Conservation (phyloP, 2,113 vertebrate genomes). For the Tapirus terrestris region DNA sequence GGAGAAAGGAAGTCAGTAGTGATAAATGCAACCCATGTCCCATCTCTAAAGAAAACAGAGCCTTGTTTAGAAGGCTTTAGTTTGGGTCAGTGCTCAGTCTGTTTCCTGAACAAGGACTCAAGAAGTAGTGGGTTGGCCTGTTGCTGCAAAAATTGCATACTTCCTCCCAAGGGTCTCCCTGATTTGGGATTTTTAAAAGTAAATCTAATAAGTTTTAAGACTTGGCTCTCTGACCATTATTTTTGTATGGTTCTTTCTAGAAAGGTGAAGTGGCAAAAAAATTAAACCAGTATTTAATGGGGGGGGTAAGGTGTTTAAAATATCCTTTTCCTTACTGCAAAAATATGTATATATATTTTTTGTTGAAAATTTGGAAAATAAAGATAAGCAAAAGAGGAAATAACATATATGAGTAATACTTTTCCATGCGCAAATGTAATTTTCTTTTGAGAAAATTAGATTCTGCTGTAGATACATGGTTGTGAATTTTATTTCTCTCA, state of each 20-base stretch:
- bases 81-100: not conserved
- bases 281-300: not conserved
- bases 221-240: not conserved
- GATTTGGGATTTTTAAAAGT: not conserved
- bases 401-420: not conserved
- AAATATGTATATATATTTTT: not conserved
- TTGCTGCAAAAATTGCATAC: not conserved
- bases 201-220: not conserved
- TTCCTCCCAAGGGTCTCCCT: not conserved
- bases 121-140: not conserved
- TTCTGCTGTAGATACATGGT: not conserved
- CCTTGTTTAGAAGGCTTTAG: not conserved
- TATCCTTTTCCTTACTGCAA: not conserved
- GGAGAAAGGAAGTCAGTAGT: not conserved
- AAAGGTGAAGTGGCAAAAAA: not conserved
- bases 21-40: not conserved
- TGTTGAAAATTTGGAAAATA: not conserved
- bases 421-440: not conserved
- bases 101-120: conserved; percentile 26
- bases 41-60: not conserved
- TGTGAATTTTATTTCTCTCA: not conserved
- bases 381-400: not conserved
- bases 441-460: not conserved
- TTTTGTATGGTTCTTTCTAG: not conserved
- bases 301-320: not conserved